Conservation (phyloP, 2,113 vertebrate species). For the Erpornis zantholeuca region DNA sequence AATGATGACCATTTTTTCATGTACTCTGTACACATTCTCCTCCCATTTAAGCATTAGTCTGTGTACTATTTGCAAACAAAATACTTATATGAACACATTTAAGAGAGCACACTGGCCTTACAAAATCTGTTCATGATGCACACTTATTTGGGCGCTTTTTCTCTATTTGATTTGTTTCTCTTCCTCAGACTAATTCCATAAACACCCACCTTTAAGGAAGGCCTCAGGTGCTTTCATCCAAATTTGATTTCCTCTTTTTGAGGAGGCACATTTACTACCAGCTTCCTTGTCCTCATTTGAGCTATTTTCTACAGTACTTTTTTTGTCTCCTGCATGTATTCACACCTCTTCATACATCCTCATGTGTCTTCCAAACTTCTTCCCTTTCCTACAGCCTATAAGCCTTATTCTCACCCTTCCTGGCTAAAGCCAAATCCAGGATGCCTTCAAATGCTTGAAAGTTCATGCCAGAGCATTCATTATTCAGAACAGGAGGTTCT, state of each 20-base stretch:
- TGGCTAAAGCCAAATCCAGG: not conserved
- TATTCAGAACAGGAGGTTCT: constrained; percentile 2
- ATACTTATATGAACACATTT: not conserved
- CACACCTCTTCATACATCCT: not conserved
- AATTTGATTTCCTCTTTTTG: not conserved
- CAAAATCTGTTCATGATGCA: not conserved
- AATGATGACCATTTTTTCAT: not conserved
- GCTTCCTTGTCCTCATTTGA: not conserved
- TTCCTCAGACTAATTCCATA: not conserved
- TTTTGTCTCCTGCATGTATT: not conserved
- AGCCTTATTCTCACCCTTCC: not conserved
- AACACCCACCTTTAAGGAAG: not conserved
- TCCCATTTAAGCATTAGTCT: not conserved
- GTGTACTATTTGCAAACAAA: not conserved
- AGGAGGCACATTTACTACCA: not conserved
- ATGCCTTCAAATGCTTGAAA: not conserved
- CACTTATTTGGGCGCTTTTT: not conserved
- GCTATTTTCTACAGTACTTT: not conserved
- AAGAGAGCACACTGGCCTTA: not conserved
- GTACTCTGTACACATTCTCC: not conserved
- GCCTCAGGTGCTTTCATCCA: not conserved
- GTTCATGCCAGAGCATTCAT: not conserved
- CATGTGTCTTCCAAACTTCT: not conserved
- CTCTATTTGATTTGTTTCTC: not conserved
- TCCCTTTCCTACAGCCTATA: not conserved